Evolutionary conservation across 2,797 vertebrate species (phyloP).

Genomic region (Hemibagrus guttatus): DNA sequence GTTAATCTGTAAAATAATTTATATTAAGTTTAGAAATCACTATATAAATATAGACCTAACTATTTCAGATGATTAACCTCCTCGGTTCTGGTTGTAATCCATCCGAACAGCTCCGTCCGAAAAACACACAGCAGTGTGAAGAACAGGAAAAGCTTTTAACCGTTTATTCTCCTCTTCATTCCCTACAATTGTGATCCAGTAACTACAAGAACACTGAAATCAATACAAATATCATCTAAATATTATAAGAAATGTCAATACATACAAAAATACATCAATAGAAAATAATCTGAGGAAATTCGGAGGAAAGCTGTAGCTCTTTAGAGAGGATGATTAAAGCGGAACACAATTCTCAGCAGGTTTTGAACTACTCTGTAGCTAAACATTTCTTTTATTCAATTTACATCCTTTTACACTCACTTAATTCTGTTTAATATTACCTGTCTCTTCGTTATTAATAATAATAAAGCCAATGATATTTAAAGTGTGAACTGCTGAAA

Average conservation of each 20-base stretch:
- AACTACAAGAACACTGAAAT: neutral
- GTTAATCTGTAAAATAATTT: neutral
- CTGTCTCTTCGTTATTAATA: neutral
- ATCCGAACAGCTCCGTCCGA: too few relatives aligned
- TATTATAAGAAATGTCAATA: neutral
- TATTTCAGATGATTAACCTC: neutral
- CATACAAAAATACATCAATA: too few relatives aligned
- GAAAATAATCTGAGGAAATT: neutral
- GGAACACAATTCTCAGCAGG: neutral
- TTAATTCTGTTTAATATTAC: neutral
- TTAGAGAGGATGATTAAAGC: neutral
- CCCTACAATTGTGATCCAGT: neutral
- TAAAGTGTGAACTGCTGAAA: neutral
- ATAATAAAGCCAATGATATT: neutral
- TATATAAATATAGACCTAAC: neutral
- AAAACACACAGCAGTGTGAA: neutral
- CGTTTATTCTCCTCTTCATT: neutral
- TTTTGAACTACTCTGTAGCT: neutral
- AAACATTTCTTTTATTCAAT: neutral
- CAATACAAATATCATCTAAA: neutral
- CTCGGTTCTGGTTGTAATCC: neutral
- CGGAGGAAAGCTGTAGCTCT: neutral
- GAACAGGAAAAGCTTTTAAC: neutral
- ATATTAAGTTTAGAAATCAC: neutral
- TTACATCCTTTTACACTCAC: neutral